Evolutionary conservation across 1,140 invertebrate species (phyloP).

Genomic region (Bombus waltoni): DNA sequence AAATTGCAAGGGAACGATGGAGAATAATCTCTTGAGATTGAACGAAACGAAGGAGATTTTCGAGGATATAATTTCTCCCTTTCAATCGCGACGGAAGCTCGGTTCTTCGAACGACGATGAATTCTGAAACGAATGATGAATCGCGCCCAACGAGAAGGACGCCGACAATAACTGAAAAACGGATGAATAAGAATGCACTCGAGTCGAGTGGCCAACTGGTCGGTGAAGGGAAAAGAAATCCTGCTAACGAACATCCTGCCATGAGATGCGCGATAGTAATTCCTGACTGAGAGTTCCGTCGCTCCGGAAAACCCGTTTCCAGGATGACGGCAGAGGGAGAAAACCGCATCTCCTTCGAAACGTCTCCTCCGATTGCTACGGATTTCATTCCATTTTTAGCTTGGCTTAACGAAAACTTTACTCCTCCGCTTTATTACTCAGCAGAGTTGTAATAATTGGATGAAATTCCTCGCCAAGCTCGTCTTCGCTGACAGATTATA

Average conservation of each 20-base stretch:
- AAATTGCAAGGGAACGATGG: neutral
- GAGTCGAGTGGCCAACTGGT: slow-evolving; percentile 57
- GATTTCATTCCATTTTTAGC: slow-evolving; percentile 35
- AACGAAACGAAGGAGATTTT: slow-evolving; percentile 9
- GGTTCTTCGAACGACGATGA: slow-evolving; percentile 6
- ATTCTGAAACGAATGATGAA: slow-evolving; percentile 49
- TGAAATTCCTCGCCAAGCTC: neutral
- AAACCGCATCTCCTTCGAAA: slow-evolving; percentile 42
- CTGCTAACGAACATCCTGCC: slow-evolving; percentile 69
- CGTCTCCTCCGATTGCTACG: slow-evolving; percentile 31
- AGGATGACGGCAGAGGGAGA: slow-evolving; percentile 3
- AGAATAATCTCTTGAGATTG: neutral
- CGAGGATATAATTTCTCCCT: slow-evolving; percentile 16
- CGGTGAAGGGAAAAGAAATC: slow-evolving; percentile 58
- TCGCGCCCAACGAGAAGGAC: slow-evolving; percentile 39
- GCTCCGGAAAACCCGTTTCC: slow-evolving; percentile 53
- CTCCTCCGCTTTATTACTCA: slow-evolving; percentile 20
- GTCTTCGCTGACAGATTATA: slow-evolving; percentile 7
- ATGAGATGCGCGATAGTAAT: slow-evolving; percentile 53
- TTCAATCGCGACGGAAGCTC: slow-evolving; percentile 15
- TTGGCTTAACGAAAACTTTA: slow-evolving; percentile 29
- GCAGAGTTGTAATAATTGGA: slow-evolving; percentile 24
- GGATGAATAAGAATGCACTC: slow-evolving; percentile 55
- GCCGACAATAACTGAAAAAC: slow-evolving; percentile 48
- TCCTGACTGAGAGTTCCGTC: slow-evolving; percentile 44